Conservation (phyloP, 2,797 vertebrate species). For the Acrossocheilus wenchowensis region DNA sequence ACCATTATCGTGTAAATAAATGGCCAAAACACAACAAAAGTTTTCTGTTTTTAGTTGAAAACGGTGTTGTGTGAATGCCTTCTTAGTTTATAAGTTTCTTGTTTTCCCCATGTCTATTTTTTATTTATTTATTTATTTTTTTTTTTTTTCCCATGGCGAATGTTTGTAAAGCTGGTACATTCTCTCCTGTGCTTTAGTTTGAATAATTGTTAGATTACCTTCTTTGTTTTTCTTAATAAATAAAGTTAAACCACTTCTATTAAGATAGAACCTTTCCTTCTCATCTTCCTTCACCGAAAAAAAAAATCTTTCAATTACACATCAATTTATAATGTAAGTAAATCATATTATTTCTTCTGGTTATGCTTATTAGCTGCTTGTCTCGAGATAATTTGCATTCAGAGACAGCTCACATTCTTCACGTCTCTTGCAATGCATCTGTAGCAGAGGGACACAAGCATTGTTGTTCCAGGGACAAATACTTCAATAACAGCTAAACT, state of each 20-base stretch:
- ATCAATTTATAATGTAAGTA: not conserved
- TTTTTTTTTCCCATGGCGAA: no score
- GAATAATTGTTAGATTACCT: not conserved
- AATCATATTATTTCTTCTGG: no score
- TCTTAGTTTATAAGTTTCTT: no score
- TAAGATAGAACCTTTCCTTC: not conserved
- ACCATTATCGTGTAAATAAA: no score
- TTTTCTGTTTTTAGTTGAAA: no score
- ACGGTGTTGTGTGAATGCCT: no score
- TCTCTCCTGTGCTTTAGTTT: not conserved
- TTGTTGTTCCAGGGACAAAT: not conserved
- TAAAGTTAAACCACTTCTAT: not conserved
- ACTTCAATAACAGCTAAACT: not conserved
- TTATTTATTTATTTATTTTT: no score
- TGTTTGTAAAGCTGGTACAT: no score
- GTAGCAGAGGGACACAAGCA: not conserved
- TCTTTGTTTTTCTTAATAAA: not conserved
- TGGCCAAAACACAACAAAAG: no score
- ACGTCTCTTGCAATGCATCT: not conserved
- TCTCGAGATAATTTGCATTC: not conserved
- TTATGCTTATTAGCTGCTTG: conserved; percentile 7
- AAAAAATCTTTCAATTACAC: no score
- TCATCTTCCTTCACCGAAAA: not conserved
- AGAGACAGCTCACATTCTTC: not conserved
- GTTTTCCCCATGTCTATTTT: no score